Base-by-base conservation (phyloP, 1,140 invertebrate genomes). In the Tetranychus urticae region DNA sequence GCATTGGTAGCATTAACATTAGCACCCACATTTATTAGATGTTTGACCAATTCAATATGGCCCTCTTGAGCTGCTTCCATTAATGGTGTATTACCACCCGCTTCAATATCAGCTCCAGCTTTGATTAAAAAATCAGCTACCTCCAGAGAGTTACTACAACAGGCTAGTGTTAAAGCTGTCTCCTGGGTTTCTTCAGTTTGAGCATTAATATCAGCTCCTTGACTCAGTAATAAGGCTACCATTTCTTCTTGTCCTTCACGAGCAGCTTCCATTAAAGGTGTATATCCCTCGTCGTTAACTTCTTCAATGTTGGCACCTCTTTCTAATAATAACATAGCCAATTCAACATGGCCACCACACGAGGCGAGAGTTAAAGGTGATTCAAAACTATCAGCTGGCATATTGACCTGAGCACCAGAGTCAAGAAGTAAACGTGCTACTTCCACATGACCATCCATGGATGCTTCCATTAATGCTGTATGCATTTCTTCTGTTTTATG, bases 401-500 rank as follows among this genome's bases (percentile, higher is more conserved):
- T 96, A 74, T 97, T 97, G 8, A 92, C 85, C 78, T 97, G 90
- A 47, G 94, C 93, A 61, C 90, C 92, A n/a, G 88, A 92, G 75
- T 96, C 88, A 13, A 97, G 73, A 39, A 98, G 75, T 58, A 94
- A 76, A 42, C 88, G 74, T 2, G 90, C 90, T 35, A 97, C 92
- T 74, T 97, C 90, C 0, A 97, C 82, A 73, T 99, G 93, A 2
- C 94, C 94, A 76, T 98, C 94, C 93, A 98, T 98, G 39, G 90
- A 94, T 34, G 94, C 93, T 75, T 99, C 94, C 92, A 98, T 97
- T 2, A 99, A 75, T 35, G 94, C 93, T 1, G 93, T 97, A 74
- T 98, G 93, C 91, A 98, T 96, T 76, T 98, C 94, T 74, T 98
- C 92, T 1, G 92, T 94, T 77, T 94, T 93, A 77, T 97, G 88